These are phyloP conservation scores for Formicarius rufipectus DNA, from an alignment of 2,113 vertebrate species.

Conservation along the genomic window DNA sequence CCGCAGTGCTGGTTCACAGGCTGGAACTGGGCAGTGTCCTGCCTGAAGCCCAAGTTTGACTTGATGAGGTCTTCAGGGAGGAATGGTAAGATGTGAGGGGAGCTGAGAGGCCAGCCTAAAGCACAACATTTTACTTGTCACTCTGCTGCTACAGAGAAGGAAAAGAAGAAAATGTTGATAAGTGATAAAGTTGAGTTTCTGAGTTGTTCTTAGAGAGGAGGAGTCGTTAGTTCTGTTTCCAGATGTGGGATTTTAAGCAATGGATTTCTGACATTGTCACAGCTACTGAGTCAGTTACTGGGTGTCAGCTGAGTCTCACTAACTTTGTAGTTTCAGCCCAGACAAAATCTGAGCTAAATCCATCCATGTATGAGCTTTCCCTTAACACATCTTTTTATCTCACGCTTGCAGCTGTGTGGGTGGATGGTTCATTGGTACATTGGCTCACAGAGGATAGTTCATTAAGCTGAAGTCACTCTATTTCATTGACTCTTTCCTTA, in stretches of 20 bases:
- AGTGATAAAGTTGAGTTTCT: background rate
- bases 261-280: background rate
- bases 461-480: background rate
- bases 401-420: background rate
- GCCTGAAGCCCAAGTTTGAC: background rate
- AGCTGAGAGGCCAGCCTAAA: background rate
- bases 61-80: rapidly evolving
- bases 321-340: background rate
- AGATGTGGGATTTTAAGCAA: background rate
- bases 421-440: background rate
- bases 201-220: background rate
- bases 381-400: rapidly evolving
- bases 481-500: background rate
- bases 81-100: background rate
- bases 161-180: background rate
- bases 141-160: background rate
- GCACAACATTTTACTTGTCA: background rate
- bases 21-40: background rate
- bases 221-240: background rate
- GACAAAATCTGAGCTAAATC: background rate
- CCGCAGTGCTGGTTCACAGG: background rate
- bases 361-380: background rate
- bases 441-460: background rate
- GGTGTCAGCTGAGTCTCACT: background rate
- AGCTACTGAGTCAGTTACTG: background rate